These are phyloP conservation scores for Sus cebifrons DNA, from an alignment of 2,797 vertebrate genomes.

Conservation along the genomic window DNA sequence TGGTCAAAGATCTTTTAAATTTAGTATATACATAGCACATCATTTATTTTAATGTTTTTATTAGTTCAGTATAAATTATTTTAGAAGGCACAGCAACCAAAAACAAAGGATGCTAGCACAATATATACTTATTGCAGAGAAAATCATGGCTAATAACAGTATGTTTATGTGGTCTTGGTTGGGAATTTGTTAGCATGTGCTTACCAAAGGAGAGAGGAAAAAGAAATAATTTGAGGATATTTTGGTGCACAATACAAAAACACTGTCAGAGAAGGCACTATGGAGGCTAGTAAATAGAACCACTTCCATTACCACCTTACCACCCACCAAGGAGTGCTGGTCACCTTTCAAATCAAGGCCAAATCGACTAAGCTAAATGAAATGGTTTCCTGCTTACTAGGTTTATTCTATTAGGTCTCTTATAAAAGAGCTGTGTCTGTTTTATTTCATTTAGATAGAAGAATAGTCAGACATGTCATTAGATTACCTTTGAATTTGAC, in stretches of 20 bases:
- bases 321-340: not conserved
- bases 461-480: slow-evolving; percentile 76
- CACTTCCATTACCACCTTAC: not conserved
- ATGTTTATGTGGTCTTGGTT: not conserved
- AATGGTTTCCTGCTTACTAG: slow-evolving; percentile 71
- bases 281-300: not conserved
- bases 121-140: not conserved
- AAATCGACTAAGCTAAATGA: slow-evolving; percentile 54
- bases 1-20: slow-evolving; percentile 51
- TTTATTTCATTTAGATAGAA: slow-evolving; percentile 75
- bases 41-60: slow-evolving; percentile 21
- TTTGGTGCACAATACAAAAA: not conserved
- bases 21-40: not conserved
- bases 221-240: not conserved
- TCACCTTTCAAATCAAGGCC: slow-evolving; percentile 65
- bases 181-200: not conserved
- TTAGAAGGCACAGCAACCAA: not conserved
- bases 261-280: not conserved
- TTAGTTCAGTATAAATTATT: not conserved
- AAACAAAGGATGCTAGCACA: not conserved
- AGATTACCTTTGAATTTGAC: slow-evolving; percentile 82
- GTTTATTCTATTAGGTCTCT: slow-evolving; percentile 71
- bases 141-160: not conserved
- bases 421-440: slow-evolving; percentile 65
- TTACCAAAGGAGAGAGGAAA: not conserved